phyloP scores from a whole-genome alignment of 2,888 invertebrate genomes.

The Lottia scabra region DNA sequence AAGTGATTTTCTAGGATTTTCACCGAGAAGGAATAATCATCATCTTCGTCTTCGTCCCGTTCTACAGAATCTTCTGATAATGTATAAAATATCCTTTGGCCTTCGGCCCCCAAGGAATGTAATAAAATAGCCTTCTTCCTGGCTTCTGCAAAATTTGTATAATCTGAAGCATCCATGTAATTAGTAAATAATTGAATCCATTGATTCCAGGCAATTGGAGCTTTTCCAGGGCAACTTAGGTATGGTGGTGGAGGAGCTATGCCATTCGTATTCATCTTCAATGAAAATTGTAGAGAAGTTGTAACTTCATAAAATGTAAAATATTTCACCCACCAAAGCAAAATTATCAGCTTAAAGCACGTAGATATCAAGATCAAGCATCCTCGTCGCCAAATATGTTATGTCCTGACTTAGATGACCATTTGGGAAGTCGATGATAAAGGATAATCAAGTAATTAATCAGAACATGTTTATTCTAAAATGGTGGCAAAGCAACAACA shows the following conservation, averaged over 20 bases:
- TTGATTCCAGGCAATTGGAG: not conserved
- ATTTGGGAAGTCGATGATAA: too few relatives aligned
- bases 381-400: conserved; percentile 1
- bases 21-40: too few relatives aligned
- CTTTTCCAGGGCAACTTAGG: not conserved
- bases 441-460: too few relatives aligned
- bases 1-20: not conserved
- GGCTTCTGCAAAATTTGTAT: not conserved
- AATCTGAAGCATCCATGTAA: not conserved
- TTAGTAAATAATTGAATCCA: not conserved
- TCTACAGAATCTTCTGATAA: not conserved
- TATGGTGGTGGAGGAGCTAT: not conserved
- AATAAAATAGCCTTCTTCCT: not conserved
- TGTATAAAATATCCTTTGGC: not conserved
- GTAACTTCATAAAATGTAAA: too few relatives aligned
- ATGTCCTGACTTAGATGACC: not conserved
- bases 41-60: too few relatives aligned
- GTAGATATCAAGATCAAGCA: not conserved
- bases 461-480: too few relatives aligned
- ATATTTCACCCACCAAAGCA: too few relatives aligned
- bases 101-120: not conserved
- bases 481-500: too few relatives aligned
- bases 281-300: too few relatives aligned
- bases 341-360: too few relatives aligned
- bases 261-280: too few relatives aligned